Base-by-base conservation (phyloP, 2,113 vertebrate species). In the Mesitornis unicolor region DNA sequence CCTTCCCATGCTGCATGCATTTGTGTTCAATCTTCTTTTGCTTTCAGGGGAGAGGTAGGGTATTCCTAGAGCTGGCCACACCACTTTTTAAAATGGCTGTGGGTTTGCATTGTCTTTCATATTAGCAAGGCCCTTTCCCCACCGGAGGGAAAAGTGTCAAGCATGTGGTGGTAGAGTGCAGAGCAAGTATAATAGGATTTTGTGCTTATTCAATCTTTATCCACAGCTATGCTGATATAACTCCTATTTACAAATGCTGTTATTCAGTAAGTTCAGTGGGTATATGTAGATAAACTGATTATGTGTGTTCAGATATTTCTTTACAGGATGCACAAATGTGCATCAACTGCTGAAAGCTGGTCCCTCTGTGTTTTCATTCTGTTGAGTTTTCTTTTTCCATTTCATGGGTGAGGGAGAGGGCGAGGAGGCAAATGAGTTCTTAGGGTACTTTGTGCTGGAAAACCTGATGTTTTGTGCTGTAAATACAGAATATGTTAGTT, bases 1-100 rank as follows among this genome's bases (percentile, higher is more conserved):
- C 16, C 12, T 87, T 73, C 40, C 59, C 0, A 0, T 79, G 38
- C 54, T 77, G 40, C 0, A 0, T 28, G 21, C 9, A 1, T 38
- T 74, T 31, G 31, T 33, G 36, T 64, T 51, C 57, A 79, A 1
- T 47, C 35, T 63, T 61, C 24, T 43, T 71, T 82, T 71, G 35
- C 69, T 70, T 71, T 75, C 78, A 59, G 64, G 50, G 77, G 50
- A 31, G 71, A 79, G 26, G 18, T n/a, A 65, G 42, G 36, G 10
- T 42, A 25, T 69, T 80, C 7, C 31, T 65, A 19, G 36, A 74
- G 68, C 45, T 77, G 31, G 9, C 47, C 29, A 3, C 3, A 7
- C 29, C 53, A 36, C 15, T 50, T 76, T 76, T 57, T 76, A 7
- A 74, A 94, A 25, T 10, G 40, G 4, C 42, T 51, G 2, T 61